Evolutionary conservation across 2,797 vertebrate species (phyloP), one percentile per base, ranked within the genome.

Genomic region (Sebastes kiyomatsui): DNA sequence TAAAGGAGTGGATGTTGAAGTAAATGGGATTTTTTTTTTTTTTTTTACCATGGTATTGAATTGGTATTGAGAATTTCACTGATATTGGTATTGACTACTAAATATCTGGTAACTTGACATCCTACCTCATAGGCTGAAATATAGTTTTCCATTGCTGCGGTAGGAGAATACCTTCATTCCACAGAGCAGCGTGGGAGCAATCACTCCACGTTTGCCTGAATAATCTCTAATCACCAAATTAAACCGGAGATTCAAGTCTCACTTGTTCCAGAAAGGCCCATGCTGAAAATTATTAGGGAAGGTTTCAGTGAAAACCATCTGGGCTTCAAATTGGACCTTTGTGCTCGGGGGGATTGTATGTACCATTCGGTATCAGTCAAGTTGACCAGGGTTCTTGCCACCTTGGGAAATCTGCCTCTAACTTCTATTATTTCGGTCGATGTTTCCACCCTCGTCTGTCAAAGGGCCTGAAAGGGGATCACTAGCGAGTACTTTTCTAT

Each of bases 361-460:
- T 70, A 72, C 72, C 71, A 38, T 67, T 77, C 68, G 6, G 79
- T 84, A 85, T 80, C 71, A 14, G 84, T 72, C 20, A 42, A 72
- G 72, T 84, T 67, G 74, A 82, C 80, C 80, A 18, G 61, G 72
- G 73, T 80, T 88, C 59, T 67, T 20, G 79, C 62, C 55, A 32
- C 87, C 87, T 72, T 76, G 82, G 87, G 88, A 90, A 93, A 91
- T 93, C 84, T 80, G 67, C 74, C 73, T 56, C 76, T 65, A 77
- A 76, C 74, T 90, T 87, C 72, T 75, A 81, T 91, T 86, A 87
- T 87, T 86, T 84, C 56, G 69, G 76, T 68, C 23, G 32, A 72
- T 61, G 78, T 85, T 76, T 82, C 72, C 18, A 33, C 62, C 64
- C 78, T 72, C 12, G 5, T 83, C 80, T 81, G 77, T 84, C 64